phyloP scores from a whole-genome alignment of 2,113 vertebrate genomes.

The Megaleporinus macrocephalus region DNA sequence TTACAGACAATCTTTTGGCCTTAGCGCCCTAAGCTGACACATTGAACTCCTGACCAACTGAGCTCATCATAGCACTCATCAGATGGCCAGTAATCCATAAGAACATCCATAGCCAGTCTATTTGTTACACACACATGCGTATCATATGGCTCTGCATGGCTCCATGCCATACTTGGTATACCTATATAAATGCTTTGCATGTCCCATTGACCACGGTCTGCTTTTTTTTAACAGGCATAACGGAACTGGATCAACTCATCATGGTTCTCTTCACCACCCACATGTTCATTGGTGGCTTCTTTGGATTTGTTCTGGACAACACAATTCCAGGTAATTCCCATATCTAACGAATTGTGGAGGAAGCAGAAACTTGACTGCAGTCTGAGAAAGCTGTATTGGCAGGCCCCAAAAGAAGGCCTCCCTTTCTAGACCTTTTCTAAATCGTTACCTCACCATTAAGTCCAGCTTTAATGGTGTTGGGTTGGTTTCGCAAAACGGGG shows the following conservation, averaged over 20 bases:
- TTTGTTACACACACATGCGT: background rate
- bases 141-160: background rate
- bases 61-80: background rate
- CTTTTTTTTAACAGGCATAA: constrained; percentile 65
- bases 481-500: constrained; percentile 3
- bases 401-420: background rate
- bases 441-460: background rate
- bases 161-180: background rate
- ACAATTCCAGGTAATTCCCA: constrained; percentile 76
- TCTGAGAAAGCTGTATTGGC: background rate
- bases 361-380: background rate
- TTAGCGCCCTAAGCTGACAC: constrained; percentile 30
- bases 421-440: background rate
- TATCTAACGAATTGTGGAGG: background rate
- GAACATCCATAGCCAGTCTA: constrained; percentile 39
- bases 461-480: background rate
- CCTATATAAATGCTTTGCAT: background rate
- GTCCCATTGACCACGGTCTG: background rate
- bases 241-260: constrained; percentile 79
- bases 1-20: constrained; percentile 22
- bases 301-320: constrained; percentile 81
- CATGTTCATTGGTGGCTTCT: constrained; percentile 82
- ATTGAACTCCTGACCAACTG: constrained; percentile 48
- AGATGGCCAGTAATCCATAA: background rate
- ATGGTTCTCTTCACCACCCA: constrained; percentile 79